Base-by-base conservation (phyloP, 2,888 invertebrate genomes). In the Geophilus truncorum region DNA sequence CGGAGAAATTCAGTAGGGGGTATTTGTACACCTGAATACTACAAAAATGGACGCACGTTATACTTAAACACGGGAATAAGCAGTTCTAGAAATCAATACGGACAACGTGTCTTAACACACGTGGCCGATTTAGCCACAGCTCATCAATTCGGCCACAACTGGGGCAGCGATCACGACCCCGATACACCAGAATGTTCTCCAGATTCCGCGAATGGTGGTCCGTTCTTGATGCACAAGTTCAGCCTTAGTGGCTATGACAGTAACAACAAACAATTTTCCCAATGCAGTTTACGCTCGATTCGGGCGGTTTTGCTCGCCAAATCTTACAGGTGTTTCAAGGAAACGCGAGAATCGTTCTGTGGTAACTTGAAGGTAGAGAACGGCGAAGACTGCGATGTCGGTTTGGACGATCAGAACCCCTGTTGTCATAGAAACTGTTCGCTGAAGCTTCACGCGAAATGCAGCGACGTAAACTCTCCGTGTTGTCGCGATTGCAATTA, bases 151-250 rank as follows among this genome's bases (percentile, higher is more conserved):
- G 98, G 97, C 1, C 98, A 98, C 88, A 98, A 97, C 89, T 97
- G 97, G 96, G 97, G 98, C 81, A 96, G 96, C 4, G 97, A 97
- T 87, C 98, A 98, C 87, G 98, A 98, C 89, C 96, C 97, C 1
- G 96, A 97, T 87, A 94, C 95, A 85, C 93, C 93, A 2, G 96
- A 97, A 89, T 98, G 98, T 87, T 95, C 96, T 83, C 98, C 98
- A 0, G 93, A 94, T 86, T 95, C 96, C 83, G 94, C 93, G 85
- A 94, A 95, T 88, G 96, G 97, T 23, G 98, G 98, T 51, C 95
- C 96, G 81, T 98, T 94, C 87, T 90, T 97, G 79, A 97, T 97
- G 97, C 97, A 97, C 88, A 96, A 96, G 0, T 97, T 96, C 87
- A 95, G 95, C 84, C 96, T 97, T 82, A 95, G 95, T 87, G 97